A percentile compares a stretch with the other conserved stretches of the same genome.
phyloP scores from a whole-genome alignment of 2,113 vertebrate genomes.

The Euleptes europaea region DNA sequence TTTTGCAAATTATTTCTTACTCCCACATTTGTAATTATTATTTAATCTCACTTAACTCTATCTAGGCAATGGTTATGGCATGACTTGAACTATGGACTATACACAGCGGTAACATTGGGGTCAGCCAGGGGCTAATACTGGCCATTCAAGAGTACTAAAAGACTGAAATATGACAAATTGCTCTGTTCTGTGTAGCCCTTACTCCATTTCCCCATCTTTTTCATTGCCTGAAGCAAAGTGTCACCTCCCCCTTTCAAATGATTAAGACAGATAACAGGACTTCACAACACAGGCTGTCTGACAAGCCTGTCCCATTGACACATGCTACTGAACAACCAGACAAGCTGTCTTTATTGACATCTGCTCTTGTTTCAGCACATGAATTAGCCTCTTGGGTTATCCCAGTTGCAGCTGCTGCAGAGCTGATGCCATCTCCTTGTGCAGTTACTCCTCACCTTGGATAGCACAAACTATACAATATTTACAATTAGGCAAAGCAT shows the following conservation, averaged over 20 bases:
- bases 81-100: slow-evolving; percentile 1
- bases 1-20: background rate
- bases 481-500: background rate
- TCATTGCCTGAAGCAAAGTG: slow-evolving; percentile 49
- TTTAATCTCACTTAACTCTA: background rate
- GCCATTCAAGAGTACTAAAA: background rate
- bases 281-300: slow-evolving; percentile 68
- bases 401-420: slow-evolving; percentile 56
- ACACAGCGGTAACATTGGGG: background rate
- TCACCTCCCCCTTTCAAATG: slow-evolving; percentile 50
- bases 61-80: background rate
- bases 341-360: slow-evolving; percentile 74
- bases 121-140: background rate
- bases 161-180: slow-evolving; percentile 17
- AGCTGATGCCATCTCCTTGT: slow-evolving; percentile 27
- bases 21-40: background rate
- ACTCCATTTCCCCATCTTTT: background rate
- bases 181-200: background rate
- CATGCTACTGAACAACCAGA: slow-evolving; percentile 66
- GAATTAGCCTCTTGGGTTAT: slow-evolving; percentile 66
- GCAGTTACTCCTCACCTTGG: slow-evolving; percentile 41
- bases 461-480: background rate
- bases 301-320: slow-evolving; percentile 67
- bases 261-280: slow-evolving; percentile 66
- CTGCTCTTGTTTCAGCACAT: slow-evolving; percentile 66